Evolutionary conservation across 53 echinoderm and acorn worm genomes (phyloP).

Genomic region (Echinometra lucunter): DNA sequence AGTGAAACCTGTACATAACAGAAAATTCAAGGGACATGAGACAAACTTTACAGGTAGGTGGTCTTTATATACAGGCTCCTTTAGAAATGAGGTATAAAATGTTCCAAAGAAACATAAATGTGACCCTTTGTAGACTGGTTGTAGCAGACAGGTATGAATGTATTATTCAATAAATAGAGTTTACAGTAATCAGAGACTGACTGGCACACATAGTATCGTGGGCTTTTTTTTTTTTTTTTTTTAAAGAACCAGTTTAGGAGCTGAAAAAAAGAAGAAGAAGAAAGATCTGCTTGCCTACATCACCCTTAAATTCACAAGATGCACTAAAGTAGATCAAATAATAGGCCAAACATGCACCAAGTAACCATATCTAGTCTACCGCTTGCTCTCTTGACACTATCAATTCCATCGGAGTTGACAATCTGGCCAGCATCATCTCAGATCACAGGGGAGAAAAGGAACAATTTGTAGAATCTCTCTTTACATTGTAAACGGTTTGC

Average conservation of each 20-base stretch:
- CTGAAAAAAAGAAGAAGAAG: no score
- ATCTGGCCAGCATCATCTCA: not conserved
- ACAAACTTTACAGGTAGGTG: not conserved
- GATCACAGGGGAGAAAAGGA: not conserved
- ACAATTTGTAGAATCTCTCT: constrained; percentile 36
- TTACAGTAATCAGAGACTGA: no score
- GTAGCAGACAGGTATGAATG: not conserved
- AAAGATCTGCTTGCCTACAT: not conserved
- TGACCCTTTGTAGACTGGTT: no score
- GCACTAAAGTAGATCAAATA: constrained; percentile 33
- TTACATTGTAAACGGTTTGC: not conserved
- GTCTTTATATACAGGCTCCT: no score
- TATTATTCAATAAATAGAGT: not conserved
- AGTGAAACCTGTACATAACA: not conserved
- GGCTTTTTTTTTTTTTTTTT: no score
- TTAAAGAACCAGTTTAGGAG: not conserved
- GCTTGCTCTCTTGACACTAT: constrained; percentile 47
- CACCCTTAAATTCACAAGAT: not conserved
- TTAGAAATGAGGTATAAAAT: no score
- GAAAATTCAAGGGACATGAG: not conserved
- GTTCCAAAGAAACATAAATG: no score
- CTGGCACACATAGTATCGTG: no score
- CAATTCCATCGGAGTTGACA: constrained; percentile 4
- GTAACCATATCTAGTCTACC: not conserved
- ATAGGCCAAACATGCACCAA: not conserved